A percentile compares a stretch with the other conserved stretches of the same genome.
phyloP scores from a whole-genome alignment of 2,888 invertebrate species.

The Drosophila neotestacea region DNA sequence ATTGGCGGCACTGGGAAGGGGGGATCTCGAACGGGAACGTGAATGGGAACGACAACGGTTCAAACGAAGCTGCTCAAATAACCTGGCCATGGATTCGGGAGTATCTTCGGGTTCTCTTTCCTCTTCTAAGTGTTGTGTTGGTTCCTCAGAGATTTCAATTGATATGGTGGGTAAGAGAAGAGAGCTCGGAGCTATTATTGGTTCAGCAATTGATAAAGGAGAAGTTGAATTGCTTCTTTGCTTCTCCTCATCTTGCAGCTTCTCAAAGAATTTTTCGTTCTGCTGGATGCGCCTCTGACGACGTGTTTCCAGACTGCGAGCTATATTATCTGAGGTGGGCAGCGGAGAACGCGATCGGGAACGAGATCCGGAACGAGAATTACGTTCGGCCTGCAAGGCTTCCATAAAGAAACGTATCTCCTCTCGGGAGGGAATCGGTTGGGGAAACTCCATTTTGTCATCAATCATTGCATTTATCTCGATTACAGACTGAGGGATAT shows the following conservation, averaged over 20 bases:
- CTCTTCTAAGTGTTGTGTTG: not conserved
- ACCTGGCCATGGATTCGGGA: constrained; percentile 62
- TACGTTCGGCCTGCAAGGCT: constrained; percentile 51
- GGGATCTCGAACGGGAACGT: constrained; percentile 66
- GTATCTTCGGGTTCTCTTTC: constrained; percentile 54
- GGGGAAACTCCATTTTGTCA: constrained; percentile 18
- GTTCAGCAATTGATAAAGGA: constrained; percentile 19
- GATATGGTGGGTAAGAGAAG: constrained; percentile 30
- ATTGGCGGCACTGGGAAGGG: constrained; percentile 67
- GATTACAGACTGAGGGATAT: constrained; percentile 57
- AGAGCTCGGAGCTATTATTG: not conserved
- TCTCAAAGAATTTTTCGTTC: constrained; percentile 62
- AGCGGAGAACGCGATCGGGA: constrained; percentile 67
- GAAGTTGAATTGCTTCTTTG: constrained; percentile 5
- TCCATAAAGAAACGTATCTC: constrained; percentile 66
- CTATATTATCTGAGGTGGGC: constrained; percentile 71
- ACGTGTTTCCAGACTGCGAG: constrained; percentile 63
- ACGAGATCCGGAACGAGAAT: constrained; percentile 43
- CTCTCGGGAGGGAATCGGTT: constrained; percentile 37
- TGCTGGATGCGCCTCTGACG: constrained; percentile 62
- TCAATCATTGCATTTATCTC: constrained; percentile 57
- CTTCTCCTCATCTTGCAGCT: constrained; percentile 37
- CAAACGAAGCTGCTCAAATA: constrained; percentile 69
- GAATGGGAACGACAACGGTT: constrained; percentile 67
- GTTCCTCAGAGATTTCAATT: constrained; percentile 53